Conservation (phyloP, 1,140 invertebrate genomes). For the Holotrichia oblita region DNA sequence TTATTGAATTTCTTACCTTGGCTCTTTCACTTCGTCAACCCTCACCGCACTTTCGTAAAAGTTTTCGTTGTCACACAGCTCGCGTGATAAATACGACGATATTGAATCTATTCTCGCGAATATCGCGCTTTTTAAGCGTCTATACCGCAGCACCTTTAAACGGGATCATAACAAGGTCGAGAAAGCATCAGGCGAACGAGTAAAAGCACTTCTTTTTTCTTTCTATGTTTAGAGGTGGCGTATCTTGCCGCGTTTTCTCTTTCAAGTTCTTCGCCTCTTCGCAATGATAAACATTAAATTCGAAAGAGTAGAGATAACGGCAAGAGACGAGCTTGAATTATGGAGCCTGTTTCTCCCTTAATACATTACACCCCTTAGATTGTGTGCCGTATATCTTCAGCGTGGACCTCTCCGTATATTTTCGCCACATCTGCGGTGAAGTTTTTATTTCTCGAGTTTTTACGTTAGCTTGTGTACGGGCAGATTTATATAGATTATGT, state of each 20-base stretch:
- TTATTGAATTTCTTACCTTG: neutral
- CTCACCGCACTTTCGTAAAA: neutral
- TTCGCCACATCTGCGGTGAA: neutral
- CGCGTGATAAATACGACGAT: neutral
- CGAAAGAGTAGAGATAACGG: neutral
- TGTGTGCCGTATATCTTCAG: slow-evolving; percentile 9
- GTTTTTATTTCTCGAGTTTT: slow-evolving; percentile 9
- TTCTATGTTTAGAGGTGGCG: neutral
- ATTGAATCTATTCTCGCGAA: neutral
- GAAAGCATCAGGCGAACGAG: neutral
- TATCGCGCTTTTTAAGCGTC: neutral
- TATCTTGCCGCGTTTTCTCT: neutral
- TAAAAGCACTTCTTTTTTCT: neutral
- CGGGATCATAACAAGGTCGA: neutral
- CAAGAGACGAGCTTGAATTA: slow-evolving; percentile 14
- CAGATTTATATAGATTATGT: slow-evolving; percentile 9
- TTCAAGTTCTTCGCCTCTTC: neutral
- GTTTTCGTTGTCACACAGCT: neutral
- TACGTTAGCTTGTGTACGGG: neutral
- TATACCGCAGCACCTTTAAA: neutral
- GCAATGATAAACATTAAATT: slow-evolving; percentile 7
- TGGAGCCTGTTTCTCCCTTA: slow-evolving; percentile 18
- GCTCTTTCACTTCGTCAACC: neutral
- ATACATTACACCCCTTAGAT: slow-evolving; percentile 31
- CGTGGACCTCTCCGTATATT: slow-evolving; percentile 5